Evolutionary conservation across 2,888 invertebrate genomes (phyloP), one percentile per base, ranked within the genome.

Genomic region (Muscina levida): DNA sequence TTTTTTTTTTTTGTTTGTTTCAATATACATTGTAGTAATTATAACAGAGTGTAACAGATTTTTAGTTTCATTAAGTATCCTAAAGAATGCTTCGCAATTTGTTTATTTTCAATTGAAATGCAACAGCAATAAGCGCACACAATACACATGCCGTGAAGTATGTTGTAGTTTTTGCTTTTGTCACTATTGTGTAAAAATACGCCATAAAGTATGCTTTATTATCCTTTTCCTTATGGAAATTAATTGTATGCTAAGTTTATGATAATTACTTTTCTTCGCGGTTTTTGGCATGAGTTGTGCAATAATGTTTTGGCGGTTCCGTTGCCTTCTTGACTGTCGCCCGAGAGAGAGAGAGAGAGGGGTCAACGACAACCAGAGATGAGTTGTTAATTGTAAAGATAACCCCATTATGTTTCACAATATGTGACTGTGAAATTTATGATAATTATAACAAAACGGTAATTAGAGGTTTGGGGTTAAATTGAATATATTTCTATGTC

Each of bases 251-350:
- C 46, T n/a, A 72, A 74, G 67, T 77, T 77, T 74, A 81, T 77
- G 81, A 81, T 81, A 81, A 81, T 77, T 74, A 77, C 77, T 81
- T 81, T 81, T 74, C 71, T 62, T 74, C 81, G 81, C 81, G 77
- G 81, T 81, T 81, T 77, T 70, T 81, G 81, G 81, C 81, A 74
- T 59, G 77, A 77, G 81, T 62, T 71, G 19, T 37, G 48, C 77
- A 71, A 59, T 76, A 76, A 72, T 79, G 79, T 77, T 24, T 67
- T 73, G 66, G 77, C 46, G 77, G 57, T 73, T 31, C 31, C 31
- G 31, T 31, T 5, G 31, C 8, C 4, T 31, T n/a, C n/a, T n/a
- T n/a, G n/a, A n/a, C n/a, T n/a, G n/a, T n/a, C n/a, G n/a, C n/a
- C n/a, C n/a, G n/a, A n/a, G n/a, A 48, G n/a, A n/a, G n/a, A n/a